phyloP scores from a whole-genome alignment of 1,140 invertebrate species.

The Chelonus insularis region DNA sequence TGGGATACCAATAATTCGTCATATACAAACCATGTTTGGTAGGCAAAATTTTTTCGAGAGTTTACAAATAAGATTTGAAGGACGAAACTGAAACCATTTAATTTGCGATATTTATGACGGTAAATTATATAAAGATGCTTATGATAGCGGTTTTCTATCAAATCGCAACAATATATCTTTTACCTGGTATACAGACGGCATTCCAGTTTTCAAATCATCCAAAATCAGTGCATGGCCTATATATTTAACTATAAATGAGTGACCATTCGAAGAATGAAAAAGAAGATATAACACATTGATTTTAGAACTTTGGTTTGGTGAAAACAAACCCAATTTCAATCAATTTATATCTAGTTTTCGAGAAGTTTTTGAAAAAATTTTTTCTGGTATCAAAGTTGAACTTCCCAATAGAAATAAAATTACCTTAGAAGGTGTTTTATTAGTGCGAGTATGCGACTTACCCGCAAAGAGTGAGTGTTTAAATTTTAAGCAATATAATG shows the following conservation, averaged over 20 bases:
- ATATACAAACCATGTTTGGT: slow-evolving; percentile 2
- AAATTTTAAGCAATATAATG: too few relatives aligned
- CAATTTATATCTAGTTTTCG: slow-evolving; percentile 25
- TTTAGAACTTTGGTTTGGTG: slow-evolving; percentile 31
- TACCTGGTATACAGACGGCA: slow-evolving; percentile 40
- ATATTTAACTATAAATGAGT: slow-evolving; percentile 42
- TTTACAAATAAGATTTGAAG: slow-evolving; percentile 14
- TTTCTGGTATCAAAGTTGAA: slow-evolving; percentile 11
- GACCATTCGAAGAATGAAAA: slow-evolving; percentile 34
- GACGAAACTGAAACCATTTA: not conserved
- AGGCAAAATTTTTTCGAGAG: not conserved
- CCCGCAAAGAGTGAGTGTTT: too few relatives aligned
- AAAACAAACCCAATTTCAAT: slow-evolving; percentile 18
- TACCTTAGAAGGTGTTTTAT: too few relatives aligned
- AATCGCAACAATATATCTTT: slow-evolving; percentile 34
- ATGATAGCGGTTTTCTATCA: slow-evolving; percentile 30
- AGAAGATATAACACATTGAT: slow-evolving; percentile 35
- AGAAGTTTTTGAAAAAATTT: slow-evolving; percentile 26
- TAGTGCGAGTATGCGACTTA: too few relatives aligned
- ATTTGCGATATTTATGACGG: slow-evolving; percentile 11
- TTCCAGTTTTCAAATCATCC: slow-evolving; percentile 47
- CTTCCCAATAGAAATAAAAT: slow-evolving; percentile 27
- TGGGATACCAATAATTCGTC: not conserved
- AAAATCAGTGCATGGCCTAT: slow-evolving; percentile 42
- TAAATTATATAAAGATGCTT: slow-evolving; percentile 5